Base-by-base conservation (phyloP, 2,888 invertebrate species). In the Anoplius nigerrimus region DNA sequence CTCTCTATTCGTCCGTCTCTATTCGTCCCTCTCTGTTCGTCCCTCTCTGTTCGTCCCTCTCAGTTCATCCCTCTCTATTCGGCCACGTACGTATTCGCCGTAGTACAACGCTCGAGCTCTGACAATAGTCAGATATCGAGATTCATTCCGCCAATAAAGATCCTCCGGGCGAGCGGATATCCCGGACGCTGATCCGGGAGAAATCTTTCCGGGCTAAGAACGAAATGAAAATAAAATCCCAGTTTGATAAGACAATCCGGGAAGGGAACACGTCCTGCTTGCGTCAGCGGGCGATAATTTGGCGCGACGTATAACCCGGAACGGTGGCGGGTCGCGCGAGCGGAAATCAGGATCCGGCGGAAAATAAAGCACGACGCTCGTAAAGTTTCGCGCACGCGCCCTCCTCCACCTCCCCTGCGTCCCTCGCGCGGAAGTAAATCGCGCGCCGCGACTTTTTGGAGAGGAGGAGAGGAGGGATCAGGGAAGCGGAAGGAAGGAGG, bases 211-310 rank as follows among this genome's bases (percentile, higher is more conserved):
- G 34, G 34, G 4, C 34, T 34, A 34, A 34, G 34, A 34, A 6
- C 6, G 34, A 18, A 48, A 48, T 18, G 48, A 48, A 48, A 48
- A 48, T 48, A 48, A 48, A 48, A 48, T 48, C 48, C 18, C 48
- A 48, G 48, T 48, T 48, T 48, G 48, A 48, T 48, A 48, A 48
- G 48, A 48, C 48, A 48, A 48, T 48, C 48, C 18, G 5, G 3
- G 18, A 18, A 48, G 13, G 48, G 48, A 48, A 18, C 34, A 4
- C 48, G 48, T 16, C 48, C 8, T 16, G 48, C 48, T 48, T 48
- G 48, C 48, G 48, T 48, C 48, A 48, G 48, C 48, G 48, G 18
- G 48, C 48, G 48, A 48, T 48, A 48, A 48, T 48, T 18, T 18
- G 48, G 16, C 48, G 13, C n/a, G 48, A 48, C 48, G 48, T 48